These are phyloP conservation scores for Cryptus viduatorius DNA, from an alignment of 2,888 invertebrate genomes.

Conservation along the genomic window DNA sequence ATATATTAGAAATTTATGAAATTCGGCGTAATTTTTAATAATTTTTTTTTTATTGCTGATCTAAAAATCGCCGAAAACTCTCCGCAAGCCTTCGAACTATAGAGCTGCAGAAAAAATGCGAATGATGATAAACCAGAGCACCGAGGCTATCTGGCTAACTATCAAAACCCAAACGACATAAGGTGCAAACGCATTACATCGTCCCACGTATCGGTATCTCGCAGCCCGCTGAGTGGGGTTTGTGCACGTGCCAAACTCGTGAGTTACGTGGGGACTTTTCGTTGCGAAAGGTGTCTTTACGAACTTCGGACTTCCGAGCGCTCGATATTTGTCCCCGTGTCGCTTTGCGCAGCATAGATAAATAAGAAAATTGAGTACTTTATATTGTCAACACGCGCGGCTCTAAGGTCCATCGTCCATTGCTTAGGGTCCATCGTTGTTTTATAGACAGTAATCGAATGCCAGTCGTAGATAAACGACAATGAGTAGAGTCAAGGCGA, in stretches of 20 bases:
- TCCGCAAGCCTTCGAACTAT: not conserved
- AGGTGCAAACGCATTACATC: conserved; percentile 58
- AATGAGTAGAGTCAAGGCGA: too few relatives aligned
- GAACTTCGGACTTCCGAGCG: conserved; percentile 36
- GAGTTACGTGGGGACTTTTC: conserved; percentile 29
- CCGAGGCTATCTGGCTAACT: conserved; percentile 42
- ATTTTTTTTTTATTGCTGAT: too few relatives aligned
- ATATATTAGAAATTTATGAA: too few relatives aligned
- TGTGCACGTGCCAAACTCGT: conserved; percentile 62
- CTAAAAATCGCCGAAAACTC: not conserved
- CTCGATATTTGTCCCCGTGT: conserved; percentile 28
- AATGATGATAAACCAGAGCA: not conserved
- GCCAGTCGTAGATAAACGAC: conserved; percentile 1
- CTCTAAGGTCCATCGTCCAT: too few relatives aligned
- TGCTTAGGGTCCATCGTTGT: not conserved
- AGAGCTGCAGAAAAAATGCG: conserved; percentile 1
- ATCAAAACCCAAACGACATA: conserved; percentile 61
- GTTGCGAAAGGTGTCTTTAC: conserved; percentile 50
- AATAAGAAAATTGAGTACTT: not conserved
- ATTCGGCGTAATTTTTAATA: too few relatives aligned
- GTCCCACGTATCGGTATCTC: conserved; percentile 28
- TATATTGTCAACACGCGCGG: too few relatives aligned
- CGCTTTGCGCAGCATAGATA: conserved; percentile 22
- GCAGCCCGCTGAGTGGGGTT: not conserved
- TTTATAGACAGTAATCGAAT: conserved; percentile 2